These are phyloP conservation scores for Oriolus oriolus DNA, from an alignment of 2,113 vertebrate species.

Conservation along the genomic window DNA sequence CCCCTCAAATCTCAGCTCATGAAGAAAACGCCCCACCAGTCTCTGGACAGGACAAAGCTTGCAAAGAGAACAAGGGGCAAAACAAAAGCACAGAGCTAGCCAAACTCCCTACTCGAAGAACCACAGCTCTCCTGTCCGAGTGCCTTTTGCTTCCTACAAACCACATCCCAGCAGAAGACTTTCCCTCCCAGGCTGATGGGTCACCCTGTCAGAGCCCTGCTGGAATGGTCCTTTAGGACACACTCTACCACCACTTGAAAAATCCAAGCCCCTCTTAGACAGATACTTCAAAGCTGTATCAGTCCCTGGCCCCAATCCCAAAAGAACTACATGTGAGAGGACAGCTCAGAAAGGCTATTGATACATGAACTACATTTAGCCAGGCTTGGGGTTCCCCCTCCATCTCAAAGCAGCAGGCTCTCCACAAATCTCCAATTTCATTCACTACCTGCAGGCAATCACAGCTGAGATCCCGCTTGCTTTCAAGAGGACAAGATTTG, in stretches of 20 bases:
- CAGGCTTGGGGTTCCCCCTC: background rate
- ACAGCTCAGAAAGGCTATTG: background rate
- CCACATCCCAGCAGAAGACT: background rate
- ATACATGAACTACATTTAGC: background rate
- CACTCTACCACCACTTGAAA: background rate
- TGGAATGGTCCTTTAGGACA: background rate
- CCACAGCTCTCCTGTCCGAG: background rate
- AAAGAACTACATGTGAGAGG: background rate
- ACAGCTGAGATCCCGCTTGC: background rate
- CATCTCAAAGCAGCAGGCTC: background rate
- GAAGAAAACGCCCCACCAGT: background rate
- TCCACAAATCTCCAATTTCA: background rate
- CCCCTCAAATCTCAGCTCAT: background rate
- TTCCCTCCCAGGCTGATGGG: background rate
- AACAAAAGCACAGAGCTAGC: background rate
- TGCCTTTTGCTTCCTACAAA: background rate
- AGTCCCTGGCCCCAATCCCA: background rate
- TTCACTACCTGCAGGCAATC: background rate
- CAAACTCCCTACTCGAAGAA: background rate
- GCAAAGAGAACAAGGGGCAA: background rate
- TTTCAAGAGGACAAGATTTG: background rate
- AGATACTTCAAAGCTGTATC: background rate
- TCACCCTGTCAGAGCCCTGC: rapidly evolving
- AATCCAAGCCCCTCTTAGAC: background rate
- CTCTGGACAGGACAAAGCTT: background rate